Percentiles rank a stretch among this genome's conserved stretches.
phyloP scores from a whole-genome alignment of 2,888 invertebrate species.

The Sycophila texana region DNA sequence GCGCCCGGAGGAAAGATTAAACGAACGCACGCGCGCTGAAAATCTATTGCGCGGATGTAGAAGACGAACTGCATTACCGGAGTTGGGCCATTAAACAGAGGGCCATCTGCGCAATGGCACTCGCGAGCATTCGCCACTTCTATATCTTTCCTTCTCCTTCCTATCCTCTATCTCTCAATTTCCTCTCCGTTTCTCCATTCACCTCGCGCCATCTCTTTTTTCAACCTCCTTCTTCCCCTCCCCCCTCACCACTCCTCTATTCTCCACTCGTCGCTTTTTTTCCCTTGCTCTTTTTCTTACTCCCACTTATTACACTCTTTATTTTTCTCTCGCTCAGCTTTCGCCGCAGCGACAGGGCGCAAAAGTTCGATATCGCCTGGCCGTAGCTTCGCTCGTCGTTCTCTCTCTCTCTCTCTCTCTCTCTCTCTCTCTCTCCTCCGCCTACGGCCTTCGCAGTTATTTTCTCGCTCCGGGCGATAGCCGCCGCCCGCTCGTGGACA shows the following conservation, averaged over 20 bases:
- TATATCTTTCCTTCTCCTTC: not conserved
- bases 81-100: constrained; percentile 55
- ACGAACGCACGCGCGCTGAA: constrained; percentile 48
- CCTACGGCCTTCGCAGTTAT: not conserved
- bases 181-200: not conserved
- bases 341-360: not conserved
- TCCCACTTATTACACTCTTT: not conserved
- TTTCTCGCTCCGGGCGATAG: not conserved
- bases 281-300: not conserved
- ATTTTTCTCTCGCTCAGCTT: not conserved
- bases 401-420: not conserved
- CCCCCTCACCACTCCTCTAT: too few relatives aligned
- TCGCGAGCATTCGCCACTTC: constrained; percentile 12
- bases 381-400: not conserved
- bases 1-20: constrained; percentile 46
- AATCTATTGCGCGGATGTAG: constrained; percentile 54
- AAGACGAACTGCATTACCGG: constrained; percentile 55
- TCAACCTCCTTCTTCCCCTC: not conserved
- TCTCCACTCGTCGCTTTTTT: not conserved
- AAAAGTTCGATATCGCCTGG: constrained; percentile 5
- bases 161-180: not conserved
- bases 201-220: not conserved
- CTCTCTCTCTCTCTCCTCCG: not conserved
- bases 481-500: not conserved
- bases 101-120: constrained; percentile 54